Conservation (phyloP, 2,113 vertebrate species). For the Chrysemys picta region DNA sequence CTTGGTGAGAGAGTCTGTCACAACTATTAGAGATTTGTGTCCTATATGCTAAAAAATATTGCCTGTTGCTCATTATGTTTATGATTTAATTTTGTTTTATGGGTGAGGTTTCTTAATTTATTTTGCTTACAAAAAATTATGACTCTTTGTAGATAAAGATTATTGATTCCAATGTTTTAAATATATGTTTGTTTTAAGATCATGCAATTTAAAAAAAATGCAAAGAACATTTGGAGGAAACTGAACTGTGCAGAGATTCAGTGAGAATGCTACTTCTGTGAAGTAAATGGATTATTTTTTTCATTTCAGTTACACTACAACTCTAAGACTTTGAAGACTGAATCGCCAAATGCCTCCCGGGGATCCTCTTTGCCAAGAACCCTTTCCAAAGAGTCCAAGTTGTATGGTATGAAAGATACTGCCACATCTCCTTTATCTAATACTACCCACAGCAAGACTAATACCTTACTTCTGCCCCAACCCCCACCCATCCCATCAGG, state of each 20-base stretch:
- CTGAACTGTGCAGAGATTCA: background rate
- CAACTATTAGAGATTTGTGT: background rate
- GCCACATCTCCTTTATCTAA: slow-evolving; percentile 82
- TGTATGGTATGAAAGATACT: slow-evolving; percentile 98
- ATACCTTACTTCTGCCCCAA: slow-evolving; percentile 94
- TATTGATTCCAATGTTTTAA: background rate
- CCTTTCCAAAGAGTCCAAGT: slow-evolving; percentile 98
- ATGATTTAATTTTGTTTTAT: background rate
- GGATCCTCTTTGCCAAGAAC: slow-evolving; percentile 97
- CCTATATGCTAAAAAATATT: background rate
- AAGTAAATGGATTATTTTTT: slow-evolving; percentile 6
- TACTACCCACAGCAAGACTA: slow-evolving; percentile 91
- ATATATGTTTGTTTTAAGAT: background rate
- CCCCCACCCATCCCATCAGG: slow-evolving; percentile 96
- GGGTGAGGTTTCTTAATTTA: background rate
- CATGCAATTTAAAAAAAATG: background rate
- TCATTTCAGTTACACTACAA: slow-evolving; percentile 95
- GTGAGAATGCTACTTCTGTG: background rate
- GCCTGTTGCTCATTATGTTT: background rate
- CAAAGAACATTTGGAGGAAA: background rate
- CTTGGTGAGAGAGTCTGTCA: background rate
- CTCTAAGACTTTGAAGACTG: slow-evolving; percentile 96
- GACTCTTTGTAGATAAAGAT: background rate
- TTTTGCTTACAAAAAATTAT: background rate
- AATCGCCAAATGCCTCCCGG: slow-evolving; percentile 93